A percentile compares a stretch with the other conserved stretches of the same genome.
These are phyloP conservation scores for Halocynthia aurantium DNA, from an alignment of 23 tunicate species.

Conservation along the genomic window DNA sequence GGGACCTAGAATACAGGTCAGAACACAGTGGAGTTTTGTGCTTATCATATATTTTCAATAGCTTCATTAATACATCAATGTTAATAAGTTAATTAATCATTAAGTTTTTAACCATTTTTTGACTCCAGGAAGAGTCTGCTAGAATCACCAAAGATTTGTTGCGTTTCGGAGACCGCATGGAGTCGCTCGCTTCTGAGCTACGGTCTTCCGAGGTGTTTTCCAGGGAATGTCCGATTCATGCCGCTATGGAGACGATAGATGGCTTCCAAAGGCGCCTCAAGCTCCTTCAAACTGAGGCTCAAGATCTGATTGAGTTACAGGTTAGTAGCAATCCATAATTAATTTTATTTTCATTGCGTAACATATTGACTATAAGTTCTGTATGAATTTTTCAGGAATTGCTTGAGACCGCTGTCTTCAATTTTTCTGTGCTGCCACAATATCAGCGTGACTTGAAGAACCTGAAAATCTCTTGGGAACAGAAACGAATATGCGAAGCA, in stretches of 20 bases:
- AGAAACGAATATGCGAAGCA: conserved; percentile 64
- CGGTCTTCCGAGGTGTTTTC: conserved; percentile 75
- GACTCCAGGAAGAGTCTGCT: conserved; percentile 78
- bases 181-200: conserved; percentile 51
- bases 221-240: conserved; percentile 69
- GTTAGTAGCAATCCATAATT: conserved; percentile 13
- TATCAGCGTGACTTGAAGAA: conserved; percentile 74
- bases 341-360: background rate
- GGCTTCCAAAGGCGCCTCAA: conserved; percentile 40
- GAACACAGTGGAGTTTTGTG: background rate
- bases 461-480: conserved; percentile 82
- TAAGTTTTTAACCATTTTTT: background rate
- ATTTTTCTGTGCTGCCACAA: conserved; percentile 73
- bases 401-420: conserved; percentile 69
- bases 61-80: background rate
- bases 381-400: conserved; percentile 47
- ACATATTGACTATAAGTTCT: background rate
- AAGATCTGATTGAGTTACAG: conserved; percentile 84
- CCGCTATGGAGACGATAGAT: conserved; percentile 58
- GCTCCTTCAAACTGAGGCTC: conserved; percentile 76
- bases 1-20: conserved; percentile 86
- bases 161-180: conserved; percentile 79
- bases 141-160: conserved; percentile 86
- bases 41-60: background rate
- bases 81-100: no score